Base-by-base conservation (phyloP, 2,888 invertebrate genomes). In the Acanthosoma haemorrhoidale region DNA sequence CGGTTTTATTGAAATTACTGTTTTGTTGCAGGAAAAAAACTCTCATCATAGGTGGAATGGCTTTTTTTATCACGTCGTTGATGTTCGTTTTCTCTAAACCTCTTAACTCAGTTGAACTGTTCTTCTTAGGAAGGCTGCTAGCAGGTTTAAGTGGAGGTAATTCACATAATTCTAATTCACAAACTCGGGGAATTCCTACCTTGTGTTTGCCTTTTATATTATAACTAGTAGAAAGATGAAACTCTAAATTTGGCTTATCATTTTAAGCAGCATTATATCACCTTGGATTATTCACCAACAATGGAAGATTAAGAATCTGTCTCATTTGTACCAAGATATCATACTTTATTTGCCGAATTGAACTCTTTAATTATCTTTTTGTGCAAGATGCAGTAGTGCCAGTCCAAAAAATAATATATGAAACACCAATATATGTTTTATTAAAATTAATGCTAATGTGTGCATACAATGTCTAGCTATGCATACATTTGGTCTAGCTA, bases 71-170 rank as follows among this genome's bases (percentile, higher is more conserved):
- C 8, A 91, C 91, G 15, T 90, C 89, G 0, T 75, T 87, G 2
- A 78, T 91, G 68, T 92, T 95, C 80, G 79, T 87, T 58, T 79
- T 84, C 29, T 87, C 88, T 70, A 88, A 88, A 75, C 77, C 81
- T 39, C 84, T 87, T 2, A 85, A 86, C 76, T 91, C 90, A 0
- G 87, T 93, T 36, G 94, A 92, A 80, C 83, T 94, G 83, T 82
- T 96, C 43, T 80, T 94, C 34, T 73, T 88, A 58, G 94, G 91
- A 6, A 83, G 95, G 76, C 80, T 94, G 71, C 77, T 93, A 57
- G 88, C 90, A 68, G 95, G 95, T 21, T 78, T 92, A 57, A 83
- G 88, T 72, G 86, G 87, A 77, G 89, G 89, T 89, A 77, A 77
- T 78, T 41, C 11, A n/a, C 9, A 4, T 43, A 11, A 8, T 43